Evolutionary conservation across 2,888 invertebrate species (phyloP).

Genomic region (Scrobipalpa atriplicella): DNA sequence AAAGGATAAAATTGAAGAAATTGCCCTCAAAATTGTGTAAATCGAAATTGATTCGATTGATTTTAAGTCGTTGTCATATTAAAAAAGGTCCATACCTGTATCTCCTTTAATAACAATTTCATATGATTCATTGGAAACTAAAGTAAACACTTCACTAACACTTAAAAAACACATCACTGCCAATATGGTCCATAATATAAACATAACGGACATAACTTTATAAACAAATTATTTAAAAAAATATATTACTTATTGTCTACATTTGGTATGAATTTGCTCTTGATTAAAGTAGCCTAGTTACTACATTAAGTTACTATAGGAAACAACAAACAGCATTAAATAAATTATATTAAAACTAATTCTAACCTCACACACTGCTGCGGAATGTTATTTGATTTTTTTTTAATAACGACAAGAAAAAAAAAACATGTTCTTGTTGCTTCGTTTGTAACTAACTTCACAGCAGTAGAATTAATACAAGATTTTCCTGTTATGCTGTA

Average conservation of each 20-base stretch:
- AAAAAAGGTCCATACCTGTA: no score
- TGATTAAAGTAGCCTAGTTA: not conserved
- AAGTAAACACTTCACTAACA: not conserved
- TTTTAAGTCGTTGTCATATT: no score
- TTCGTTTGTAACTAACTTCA: conserved; percentile 6
- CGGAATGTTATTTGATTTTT: not conserved
- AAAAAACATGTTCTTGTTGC: not conserved
- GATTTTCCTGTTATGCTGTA: conserved; percentile 18
- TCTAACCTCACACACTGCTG: no score
- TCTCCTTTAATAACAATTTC: not conserved
- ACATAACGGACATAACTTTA: not conserved
- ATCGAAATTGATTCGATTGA: no score
- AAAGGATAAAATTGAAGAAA: no score
- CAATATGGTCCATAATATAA: not conserved
- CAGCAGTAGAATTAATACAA: not conserved
- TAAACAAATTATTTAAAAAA: no score
- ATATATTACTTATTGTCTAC: no score
- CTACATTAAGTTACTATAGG: no score
- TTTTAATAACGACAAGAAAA: not conserved
- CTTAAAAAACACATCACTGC: not conserved
- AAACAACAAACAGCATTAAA: no score
- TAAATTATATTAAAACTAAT: no score
- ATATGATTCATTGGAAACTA: not conserved
- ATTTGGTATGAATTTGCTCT: not conserved
- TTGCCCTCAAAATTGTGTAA: no score